Percentiles rank a stretch among this genome's conserved stretches.
phyloP scores from a whole-genome alignment of 2,797 vertebrate genomes.

The Australoheros facetus region DNA sequence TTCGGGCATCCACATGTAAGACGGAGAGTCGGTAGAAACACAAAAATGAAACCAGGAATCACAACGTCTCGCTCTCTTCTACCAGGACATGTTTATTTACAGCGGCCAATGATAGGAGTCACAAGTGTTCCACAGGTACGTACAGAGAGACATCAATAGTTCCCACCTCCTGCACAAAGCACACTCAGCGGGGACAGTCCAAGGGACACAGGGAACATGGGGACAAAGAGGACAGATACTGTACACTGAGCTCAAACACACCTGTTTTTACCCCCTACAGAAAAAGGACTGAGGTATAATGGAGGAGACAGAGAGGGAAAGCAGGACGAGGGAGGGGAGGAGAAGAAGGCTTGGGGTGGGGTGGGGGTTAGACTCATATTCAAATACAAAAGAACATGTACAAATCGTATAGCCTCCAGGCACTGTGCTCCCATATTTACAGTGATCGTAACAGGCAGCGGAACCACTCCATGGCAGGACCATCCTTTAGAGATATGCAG shows the following conservation, averaged over 20 bases:
- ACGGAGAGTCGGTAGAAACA: background rate
- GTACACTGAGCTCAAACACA: constrained; percentile 79
- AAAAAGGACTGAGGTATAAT: constrained; percentile 35
- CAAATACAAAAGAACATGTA: constrained; percentile 82
- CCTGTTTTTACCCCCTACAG: constrained; percentile 66
- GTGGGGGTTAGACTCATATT: constrained; percentile 57
- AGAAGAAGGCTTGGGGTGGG: background rate
- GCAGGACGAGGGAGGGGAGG: background rate
- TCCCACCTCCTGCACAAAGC: constrained; percentile 78
- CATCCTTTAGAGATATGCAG: constrained; percentile 61
- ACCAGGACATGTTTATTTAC: constrained; percentile 86
- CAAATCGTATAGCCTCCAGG: constrained; percentile 77
- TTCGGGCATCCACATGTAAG: background rate
- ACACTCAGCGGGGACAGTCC: constrained; percentile 71
- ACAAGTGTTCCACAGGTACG: constrained; percentile 81
- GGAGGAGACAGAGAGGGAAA: constrained; percentile 38
- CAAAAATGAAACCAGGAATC: constrained; percentile 13
- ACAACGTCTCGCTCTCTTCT: constrained; percentile 70
- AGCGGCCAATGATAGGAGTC: constrained; percentile 82
- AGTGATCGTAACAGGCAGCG: constrained; percentile 66
- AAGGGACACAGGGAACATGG: constrained; percentile 45
- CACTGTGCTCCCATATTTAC: constrained; percentile 77
- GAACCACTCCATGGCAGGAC: constrained; percentile 63
- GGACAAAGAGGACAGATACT: constrained; percentile 73
- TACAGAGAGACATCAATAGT: constrained; percentile 80